Evolutionary conservation across 1,140 invertebrate species (phyloP).

Genomic region (Brevipalpus yothersi): DNA sequence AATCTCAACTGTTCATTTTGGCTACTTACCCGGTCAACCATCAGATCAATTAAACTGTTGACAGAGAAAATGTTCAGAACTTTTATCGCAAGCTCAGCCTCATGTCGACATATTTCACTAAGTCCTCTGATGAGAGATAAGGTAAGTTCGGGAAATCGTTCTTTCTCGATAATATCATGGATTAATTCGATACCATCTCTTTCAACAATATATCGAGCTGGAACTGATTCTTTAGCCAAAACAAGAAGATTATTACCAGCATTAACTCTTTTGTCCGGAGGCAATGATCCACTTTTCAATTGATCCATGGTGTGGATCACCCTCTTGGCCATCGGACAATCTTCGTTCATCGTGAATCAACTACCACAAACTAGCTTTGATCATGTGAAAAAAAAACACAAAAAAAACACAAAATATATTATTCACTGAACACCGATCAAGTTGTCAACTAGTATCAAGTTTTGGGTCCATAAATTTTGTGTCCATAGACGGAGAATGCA

Average conservation of each 20-base stretch:
- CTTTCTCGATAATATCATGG: background rate
- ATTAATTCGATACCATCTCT: constrained; percentile 31
- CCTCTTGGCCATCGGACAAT: constrained; percentile 16
- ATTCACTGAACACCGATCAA: too few species aligned
- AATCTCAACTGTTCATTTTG: background rate
- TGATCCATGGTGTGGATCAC: constrained; percentile 25
- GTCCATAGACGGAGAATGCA: too few species aligned
- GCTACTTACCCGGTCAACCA: background rate
- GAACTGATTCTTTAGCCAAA: constrained; percentile 55
- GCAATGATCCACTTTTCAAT: constrained; percentile 11
- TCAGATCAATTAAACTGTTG: background rate
- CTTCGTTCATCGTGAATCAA: too few species aligned
- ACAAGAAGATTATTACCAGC: constrained; percentile 82
- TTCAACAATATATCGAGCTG: constrained; percentile 43
- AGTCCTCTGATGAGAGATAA: background rate
- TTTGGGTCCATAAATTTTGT: too few species aligned
- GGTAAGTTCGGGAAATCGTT: background rate
- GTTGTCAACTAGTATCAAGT: too few species aligned
- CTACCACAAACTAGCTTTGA: too few species aligned
- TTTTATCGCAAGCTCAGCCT: background rate
- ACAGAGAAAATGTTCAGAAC: background rate
- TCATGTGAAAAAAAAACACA: too few species aligned
- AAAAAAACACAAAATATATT: too few species aligned
- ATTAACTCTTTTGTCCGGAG: constrained; percentile 20
- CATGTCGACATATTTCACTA: background rate